These are phyloP conservation scores for Lagenorhynchus albirostris DNA, from an alignment of 2,113 vertebrate species.

Conservation along the genomic window DNA sequence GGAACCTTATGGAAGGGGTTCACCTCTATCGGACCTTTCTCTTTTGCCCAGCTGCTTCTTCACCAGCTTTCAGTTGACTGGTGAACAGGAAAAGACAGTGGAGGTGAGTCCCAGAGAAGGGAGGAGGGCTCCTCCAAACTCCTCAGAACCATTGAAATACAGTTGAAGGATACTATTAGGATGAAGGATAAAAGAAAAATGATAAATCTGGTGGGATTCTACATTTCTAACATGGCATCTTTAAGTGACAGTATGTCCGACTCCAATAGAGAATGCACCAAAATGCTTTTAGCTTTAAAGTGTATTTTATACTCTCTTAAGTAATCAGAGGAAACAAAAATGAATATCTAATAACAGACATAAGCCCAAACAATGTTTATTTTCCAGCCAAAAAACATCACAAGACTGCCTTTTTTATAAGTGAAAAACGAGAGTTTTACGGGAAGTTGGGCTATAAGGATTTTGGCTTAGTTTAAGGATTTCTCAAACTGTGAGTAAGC, in stretches of 20 bases:
- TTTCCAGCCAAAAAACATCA: neutral
- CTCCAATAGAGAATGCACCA: neutral
- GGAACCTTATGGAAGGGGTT: neutral
- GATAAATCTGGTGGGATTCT: neutral
- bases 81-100: neutral
- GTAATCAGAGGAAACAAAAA: neutral
- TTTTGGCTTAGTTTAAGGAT: neutral
- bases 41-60: conserved; percentile 23
- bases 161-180: neutral
- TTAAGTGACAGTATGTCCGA: neutral
- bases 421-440: neutral
- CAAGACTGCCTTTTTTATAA: neutral
- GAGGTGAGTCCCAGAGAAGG: conserved; percentile 10
- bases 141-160: neutral
- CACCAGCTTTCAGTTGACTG: neutral
- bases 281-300: neutral
- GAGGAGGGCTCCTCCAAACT: neutral
- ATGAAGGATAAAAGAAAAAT: neutral
- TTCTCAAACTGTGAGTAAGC: neutral
- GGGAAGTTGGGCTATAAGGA: neutral
- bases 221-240: neutral
- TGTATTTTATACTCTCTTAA: neutral
- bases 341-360: neutral
- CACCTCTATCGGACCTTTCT: conserved; percentile 43
- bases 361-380: neutral